Base-by-base conservation (phyloP, 2,888 invertebrate genomes). In the Macrosoma leucophasiata region DNA sequence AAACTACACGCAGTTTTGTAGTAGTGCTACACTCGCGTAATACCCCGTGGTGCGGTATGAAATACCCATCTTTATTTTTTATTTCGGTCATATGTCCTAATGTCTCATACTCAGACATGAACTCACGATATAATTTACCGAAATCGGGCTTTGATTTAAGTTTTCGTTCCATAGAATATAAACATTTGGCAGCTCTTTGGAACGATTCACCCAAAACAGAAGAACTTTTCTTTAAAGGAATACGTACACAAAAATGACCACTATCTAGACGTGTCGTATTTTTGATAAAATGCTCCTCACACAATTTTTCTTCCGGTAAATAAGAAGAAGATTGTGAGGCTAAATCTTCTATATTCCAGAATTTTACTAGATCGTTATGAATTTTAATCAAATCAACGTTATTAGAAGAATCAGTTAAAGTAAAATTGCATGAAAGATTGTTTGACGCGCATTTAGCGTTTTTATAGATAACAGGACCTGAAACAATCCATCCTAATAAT, bases 401-500 rank as follows among this genome's bases (percentile, higher is more conserved):
- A 21, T 11, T 9, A 8, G 9, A 3, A 8, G 6, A n/a, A 4
- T 17, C 17, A n/a, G 3, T 3, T 19, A 7, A 29, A 19, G 21
- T 1, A 5, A 19, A 4, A 13, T 29, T 8, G 9, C 6, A n/a
- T n/a, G n/a, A 14, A 19, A 3, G 1, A 25, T 10, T 3, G 17
- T 17, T 17, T 7, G 17, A 17, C 17, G 7, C 17, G 7, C 4
- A 5, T 7, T 4, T 5, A 4, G 7, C 17, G 17, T 7, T 1
- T 42, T 17, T 7, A 17, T 7, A 4, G 17, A 4, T 35, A 26
- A 31, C 29, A 6, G 46, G 39, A 6, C 48, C 48, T 13, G 46
- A 42, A 11, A 51, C 32, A 9, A 51, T 5, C 45, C 44, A 51
- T n/a, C 48, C 47, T 5, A 51, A 27, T 25, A 22, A 39, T 9